phyloP scores from a whole-genome alignment of 2,113 vertebrate species.

The Sturnus vulgaris region DNA sequence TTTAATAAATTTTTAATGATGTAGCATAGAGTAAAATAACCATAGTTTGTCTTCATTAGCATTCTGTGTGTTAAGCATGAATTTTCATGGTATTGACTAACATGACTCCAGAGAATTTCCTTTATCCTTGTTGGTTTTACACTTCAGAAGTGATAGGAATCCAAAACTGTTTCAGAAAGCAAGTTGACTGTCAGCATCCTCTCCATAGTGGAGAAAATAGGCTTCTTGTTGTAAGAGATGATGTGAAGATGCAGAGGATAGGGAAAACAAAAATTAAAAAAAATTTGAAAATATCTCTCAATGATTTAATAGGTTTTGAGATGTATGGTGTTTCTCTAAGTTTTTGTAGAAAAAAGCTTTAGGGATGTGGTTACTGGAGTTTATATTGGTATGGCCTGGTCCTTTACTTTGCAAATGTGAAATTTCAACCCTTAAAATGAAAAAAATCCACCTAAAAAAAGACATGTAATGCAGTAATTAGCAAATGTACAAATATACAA shows the following conservation, averaged over 20 bases:
- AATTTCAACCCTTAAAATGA: background rate
- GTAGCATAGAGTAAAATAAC: background rate
- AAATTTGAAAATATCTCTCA: background rate
- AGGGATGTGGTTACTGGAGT: background rate
- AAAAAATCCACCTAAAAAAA: background rate
- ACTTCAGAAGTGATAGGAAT: background rate
- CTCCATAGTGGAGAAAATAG: background rate
- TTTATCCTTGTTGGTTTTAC: conserved; percentile 8
- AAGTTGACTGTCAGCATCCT: background rate
- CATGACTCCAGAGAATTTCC: background rate
- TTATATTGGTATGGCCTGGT: background rate
- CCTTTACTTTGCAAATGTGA: background rate
- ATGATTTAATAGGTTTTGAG: background rate
- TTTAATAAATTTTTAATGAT: background rate
- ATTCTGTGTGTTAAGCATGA: conserved; percentile 1
- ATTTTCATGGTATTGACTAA: conserved; percentile 7
- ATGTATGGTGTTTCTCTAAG: background rate
- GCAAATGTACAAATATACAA: fast-evolving
- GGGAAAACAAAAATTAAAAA: background rate
- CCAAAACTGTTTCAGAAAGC: background rate
- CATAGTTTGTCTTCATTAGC: background rate
- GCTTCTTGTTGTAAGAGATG: background rate
- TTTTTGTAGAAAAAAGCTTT: background rate
- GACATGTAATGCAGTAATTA: background rate
- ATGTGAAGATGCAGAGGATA: background rate